Evolutionary conservation across 2,888 invertebrate genomes (phyloP), one percentile per base, ranked within the genome.

Genomic region (Drosophila glabriapex): DNA sequence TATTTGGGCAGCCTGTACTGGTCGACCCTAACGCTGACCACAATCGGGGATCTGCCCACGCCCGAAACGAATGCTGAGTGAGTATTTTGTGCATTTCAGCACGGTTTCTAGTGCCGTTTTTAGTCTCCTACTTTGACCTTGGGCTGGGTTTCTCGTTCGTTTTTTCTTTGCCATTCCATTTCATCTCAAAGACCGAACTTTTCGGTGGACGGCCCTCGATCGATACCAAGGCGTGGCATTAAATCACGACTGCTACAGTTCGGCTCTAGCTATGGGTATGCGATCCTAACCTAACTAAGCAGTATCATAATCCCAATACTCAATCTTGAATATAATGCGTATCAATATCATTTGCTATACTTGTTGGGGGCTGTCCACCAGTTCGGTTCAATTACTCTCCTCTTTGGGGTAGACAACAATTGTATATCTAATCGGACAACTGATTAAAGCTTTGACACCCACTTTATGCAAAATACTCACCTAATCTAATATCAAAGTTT

Each of bases 51-150:
- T 93, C 95, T 99, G 79, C 98, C 98, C 2, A 98, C 98, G 6
- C 99, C 99, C 2, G 98, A 98, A 93, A 98, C 98, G 76, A 98
- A 98, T 94, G 97, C 97, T 93, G 98, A 99, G 99, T 99, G 95
- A 98, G 98, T 97, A 76, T 52, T 25, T 35, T 35, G 14, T 35
- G 35, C 0, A 16, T 25, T 25, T 46, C n/a, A 22, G 52, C 28
- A 50, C 41, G 10, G 19, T 41, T 41, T 53, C 16, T 12, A 29
- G 43, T 31, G 39, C 41, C 14, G 28, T 28, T 46, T 54, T 22
- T 16, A 22, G 16, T 16, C 56, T 28, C 29, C 52, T 43, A 43
- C 16, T 54, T 52, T 25, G 25, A 67, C 49, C 62, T 35, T 46
- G 22, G 67, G 68, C 31, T 46, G 65, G 62, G 41, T 56, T 71